Conservation (phyloP, 2,888 invertebrate genomes). For the Euproctis similis region DNA sequence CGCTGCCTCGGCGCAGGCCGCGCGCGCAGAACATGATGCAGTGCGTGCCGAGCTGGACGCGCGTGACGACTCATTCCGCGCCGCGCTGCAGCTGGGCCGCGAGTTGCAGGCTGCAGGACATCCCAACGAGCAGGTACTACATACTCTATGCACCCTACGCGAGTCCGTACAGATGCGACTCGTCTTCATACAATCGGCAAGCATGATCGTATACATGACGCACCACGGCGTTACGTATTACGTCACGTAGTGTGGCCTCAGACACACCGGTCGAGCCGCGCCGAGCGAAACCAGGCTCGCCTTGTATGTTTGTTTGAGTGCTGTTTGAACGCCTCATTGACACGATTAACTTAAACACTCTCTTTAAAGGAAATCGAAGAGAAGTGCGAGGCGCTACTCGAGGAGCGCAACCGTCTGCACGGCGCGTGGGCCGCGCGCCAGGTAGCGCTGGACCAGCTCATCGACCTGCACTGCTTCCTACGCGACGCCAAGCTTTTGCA, state of each 20-base stretch:
- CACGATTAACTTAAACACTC: too few relatives aligned
- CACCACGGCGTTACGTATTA: too few relatives aligned
- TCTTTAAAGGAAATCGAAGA: conserved; percentile 81
- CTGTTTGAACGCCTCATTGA: too few relatives aligned
- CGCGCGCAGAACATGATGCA: conserved; percentile 80
- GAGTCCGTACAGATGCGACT: too few relatives aligned
- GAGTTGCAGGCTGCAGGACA: conserved; percentile 91
- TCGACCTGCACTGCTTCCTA: conserved; percentile 95
- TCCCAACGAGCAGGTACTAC: conserved; percentile 29
- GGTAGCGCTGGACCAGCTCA: conserved; percentile 90
- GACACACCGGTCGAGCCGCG: too few relatives aligned
- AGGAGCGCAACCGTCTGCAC: conserved; percentile 86
- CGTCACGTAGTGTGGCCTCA: too few relatives aligned
- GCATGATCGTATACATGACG: too few relatives aligned
- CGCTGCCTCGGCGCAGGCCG: conserved; percentile 86
- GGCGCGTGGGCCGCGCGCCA: conserved; percentile 93
- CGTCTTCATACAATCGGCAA: too few relatives aligned
- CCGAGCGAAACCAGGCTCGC: too few relatives aligned
- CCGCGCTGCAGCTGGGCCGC: conserved; percentile 84
- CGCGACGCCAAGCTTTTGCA: conserved; percentile 95
- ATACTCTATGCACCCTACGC: too few relatives aligned
- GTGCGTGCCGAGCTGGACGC: conserved; percentile 81
- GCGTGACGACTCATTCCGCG: conserved; percentile 82
- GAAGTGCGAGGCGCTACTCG: conserved; percentile 83
- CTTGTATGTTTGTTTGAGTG: too few relatives aligned